Percentiles rank a stretch among this genome's conserved stretches.
Evolutionary conservation across 2,113 vertebrate genomes (phyloP).

Genomic region (Danio rerio): GRCz12tu NC_133178.1:50811501-50812000

Average conservation of each 20-base stretch:
- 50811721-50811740: constrained; percentile 45
- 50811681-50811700: neutral
- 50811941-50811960: constrained; percentile 53
- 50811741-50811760: constrained; percentile 46
- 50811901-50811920: constrained; percentile 28
- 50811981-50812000: constrained; percentile 38
- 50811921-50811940: no score
- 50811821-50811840: constrained; percentile 37
- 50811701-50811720: constrained; percentile 43
- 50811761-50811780: constrained; percentile 52
- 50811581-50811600: no score
- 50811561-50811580: no score
- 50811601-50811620: no score
- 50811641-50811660: no score
- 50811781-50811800: constrained; percentile 45
- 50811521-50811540: no score
- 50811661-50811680: no score
- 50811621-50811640: no score
- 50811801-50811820: constrained; percentile 52
- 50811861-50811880: constrained; percentile 41
- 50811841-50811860: constrained; percentile 49
- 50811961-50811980: constrained; percentile 44
- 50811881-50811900: constrained; percentile 45
- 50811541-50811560: no score
- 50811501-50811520: no score